Evolutionary conservation across 2,888 invertebrate genomes (phyloP).

Genomic region (Lathronympha strigana): DNA sequence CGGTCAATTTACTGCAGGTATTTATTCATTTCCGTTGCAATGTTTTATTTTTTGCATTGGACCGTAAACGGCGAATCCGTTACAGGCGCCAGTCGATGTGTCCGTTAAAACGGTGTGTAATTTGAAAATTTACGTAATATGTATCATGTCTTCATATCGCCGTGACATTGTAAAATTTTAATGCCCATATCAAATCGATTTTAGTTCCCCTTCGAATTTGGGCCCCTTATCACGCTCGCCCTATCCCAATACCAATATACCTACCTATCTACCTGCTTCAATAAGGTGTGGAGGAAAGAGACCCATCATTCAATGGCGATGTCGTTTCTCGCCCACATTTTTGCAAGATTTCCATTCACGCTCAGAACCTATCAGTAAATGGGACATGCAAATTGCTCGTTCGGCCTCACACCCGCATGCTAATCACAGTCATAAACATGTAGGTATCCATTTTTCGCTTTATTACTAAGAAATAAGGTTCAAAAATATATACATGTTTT

Average conservation of each 20-base stretch:
- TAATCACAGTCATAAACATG: conserved; percentile 16
- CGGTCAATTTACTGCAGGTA: conserved; percentile 25
- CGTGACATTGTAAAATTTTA: conserved; percentile 25
- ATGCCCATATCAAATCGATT: conserved; percentile 35
- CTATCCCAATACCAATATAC: conserved; percentile 14
- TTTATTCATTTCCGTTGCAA: conserved; percentile 29
- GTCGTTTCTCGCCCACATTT: conserved; percentile 2
- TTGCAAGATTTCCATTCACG: conserved; percentile 42
- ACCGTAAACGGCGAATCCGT: conserved; percentile 58
- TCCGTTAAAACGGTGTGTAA: conserved; percentile 57
- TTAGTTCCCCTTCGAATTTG: conserved; percentile 26
- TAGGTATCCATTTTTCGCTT: background rate
- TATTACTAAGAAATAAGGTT: background rate
- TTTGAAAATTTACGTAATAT: conserved; percentile 14
- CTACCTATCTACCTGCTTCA: conserved; percentile 18
- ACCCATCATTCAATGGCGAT: background rate
- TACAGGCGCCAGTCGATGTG: conserved; percentile 56
- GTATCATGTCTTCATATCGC: background rate
- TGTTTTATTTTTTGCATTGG: conserved; percentile 44
- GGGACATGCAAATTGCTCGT: conserved; percentile 48
- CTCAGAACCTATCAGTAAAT: conserved; percentile 42
- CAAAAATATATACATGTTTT: conserved; percentile 2
- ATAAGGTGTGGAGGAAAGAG: background rate
- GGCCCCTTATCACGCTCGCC: conserved; percentile 17
- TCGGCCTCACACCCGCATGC: conserved; percentile 46